Conservation (phyloP, 2,888 invertebrate genomes). For the Aleiodes testaceus region DNA sequence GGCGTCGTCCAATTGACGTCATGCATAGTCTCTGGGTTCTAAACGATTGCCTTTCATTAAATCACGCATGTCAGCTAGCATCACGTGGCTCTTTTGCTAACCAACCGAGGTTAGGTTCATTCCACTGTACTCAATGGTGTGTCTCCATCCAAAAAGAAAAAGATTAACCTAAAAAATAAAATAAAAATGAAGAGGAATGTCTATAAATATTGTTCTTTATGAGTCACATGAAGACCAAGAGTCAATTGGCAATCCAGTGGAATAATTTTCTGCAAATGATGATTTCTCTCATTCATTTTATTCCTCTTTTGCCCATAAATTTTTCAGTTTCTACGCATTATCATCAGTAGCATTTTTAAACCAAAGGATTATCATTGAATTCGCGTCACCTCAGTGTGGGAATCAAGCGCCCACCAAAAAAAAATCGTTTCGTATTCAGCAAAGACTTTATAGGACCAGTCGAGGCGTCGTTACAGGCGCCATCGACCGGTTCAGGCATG, state of each 20-base stretch:
- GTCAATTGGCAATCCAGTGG: conserved; percentile 21
- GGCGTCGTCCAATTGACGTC: conserved; percentile 44
- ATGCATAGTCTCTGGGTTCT: conserved; percentile 32
- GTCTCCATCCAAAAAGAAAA: conserved; percentile 11
- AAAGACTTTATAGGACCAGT: not conserved
- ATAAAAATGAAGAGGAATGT: not conserved
- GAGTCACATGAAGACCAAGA: not conserved
- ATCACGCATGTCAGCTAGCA: conserved; percentile 40
- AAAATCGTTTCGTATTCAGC: conserved; percentile 7
- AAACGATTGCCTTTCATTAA: conserved; percentile 44
- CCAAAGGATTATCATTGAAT: conserved; percentile 1
- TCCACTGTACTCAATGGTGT: conserved; percentile 13
- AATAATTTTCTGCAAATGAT: not conserved
- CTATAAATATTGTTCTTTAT: conserved; percentile 25
- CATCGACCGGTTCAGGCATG: conserved; percentile 32
- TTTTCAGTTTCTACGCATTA: not conserved
- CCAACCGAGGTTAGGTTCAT: conserved; percentile 24
- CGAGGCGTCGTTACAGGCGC: conserved; percentile 43
- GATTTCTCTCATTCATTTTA: not conserved
- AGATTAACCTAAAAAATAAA: not conserved
- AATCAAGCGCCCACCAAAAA: not conserved
- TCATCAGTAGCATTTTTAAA: not conserved
- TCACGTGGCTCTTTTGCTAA: conserved; percentile 35
- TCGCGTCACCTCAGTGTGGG: conserved; percentile 13
- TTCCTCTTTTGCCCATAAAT: not conserved